Base-by-base conservation (phyloP, 2,888 invertebrate species). In the Drosophila demipolita region DNA sequence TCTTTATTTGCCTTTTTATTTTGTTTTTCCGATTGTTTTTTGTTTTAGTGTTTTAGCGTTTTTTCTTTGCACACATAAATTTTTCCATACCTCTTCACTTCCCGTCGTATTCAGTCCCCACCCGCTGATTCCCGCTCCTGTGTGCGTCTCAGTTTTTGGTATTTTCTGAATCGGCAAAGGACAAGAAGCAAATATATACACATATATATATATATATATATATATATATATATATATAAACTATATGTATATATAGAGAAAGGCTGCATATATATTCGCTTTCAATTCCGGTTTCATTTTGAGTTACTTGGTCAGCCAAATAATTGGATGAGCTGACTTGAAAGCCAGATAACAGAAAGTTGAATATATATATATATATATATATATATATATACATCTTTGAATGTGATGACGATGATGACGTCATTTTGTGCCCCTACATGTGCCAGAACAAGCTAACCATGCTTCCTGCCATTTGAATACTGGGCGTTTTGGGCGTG, bases 241-340 rank as follows among this genome's bases (percentile, higher is more conserved):
- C 29, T 7, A 66, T 40, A 49, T 35, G 57, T 17, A 66, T 20
- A 40, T 3, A 38, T 12, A 35, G 8, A 8, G 26, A 23, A 23
- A 40, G 55, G 26, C 23, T n/a, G 12, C 32, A 12, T 58, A 66
- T 67, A 53, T 62, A 38, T 72, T 63, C 54, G 76, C 76, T 79
- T 71, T 79, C 76, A 79, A 79, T 71, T 82, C 80, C 73, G 71
- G 82, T 73, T 66, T 82, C 76, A 61, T 69, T 73, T 72, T 67
- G 72, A 82, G 82, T 55, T 55, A 71, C 62, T 83, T 73, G 78
- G 87, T 68, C 80, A 64, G 73, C 70, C 86, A 75, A 83, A 86
- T 88, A 88, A 83, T 88, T 83, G 83, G 80, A 83, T 54, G 36
- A 38, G 38, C 66, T 74, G 76, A 80, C 66, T 59, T 67, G 78